phyloP scores from a whole-genome alignment of 2,113 vertebrate genomes.

The Coturnix japonica region DNA sequence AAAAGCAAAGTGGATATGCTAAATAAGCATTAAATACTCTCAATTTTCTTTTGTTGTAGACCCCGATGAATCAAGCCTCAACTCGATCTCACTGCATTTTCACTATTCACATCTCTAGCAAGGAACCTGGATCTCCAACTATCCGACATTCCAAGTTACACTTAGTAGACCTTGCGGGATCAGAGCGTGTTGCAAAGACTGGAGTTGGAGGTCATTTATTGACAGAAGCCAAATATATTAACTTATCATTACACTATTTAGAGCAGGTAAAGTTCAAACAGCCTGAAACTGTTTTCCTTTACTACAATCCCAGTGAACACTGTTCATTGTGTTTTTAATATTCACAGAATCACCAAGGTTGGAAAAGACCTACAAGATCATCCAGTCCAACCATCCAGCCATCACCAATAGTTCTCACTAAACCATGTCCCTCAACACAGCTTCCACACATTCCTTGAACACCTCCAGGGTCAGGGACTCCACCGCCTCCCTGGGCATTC shows the following conservation, averaged over 20 bases:
- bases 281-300: background rate
- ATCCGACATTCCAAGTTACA: slow-evolving; percentile 90
- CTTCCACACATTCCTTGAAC: no score
- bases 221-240: slow-evolving; percentile 98
- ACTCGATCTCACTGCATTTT: slow-evolving; percentile 98
- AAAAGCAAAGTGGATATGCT: background rate
- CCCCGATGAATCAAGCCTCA: slow-evolving; percentile 96
- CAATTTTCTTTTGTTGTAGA: slow-evolving; percentile 75
- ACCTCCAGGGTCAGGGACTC: no score
- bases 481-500: no score
- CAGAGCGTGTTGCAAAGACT: slow-evolving; percentile 92
- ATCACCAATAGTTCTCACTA: no score
- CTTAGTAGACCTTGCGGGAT: slow-evolving; percentile 95
- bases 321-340: background rate
- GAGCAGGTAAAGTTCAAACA: slow-evolving; percentile 86
- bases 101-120: slow-evolving; percentile 91
- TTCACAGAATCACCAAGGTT: no score
- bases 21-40: background rate
- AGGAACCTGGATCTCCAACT: slow-evolving; percentile 88
- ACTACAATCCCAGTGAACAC: background rate
- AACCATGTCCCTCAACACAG: no score
- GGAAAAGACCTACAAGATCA: no score
- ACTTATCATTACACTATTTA: slow-evolving; percentile 93
- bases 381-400: no score
- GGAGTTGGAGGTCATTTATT: slow-evolving; percentile 89